Evolutionary conservation across 1,140 invertebrate genomes (phyloP).

Genomic region (Cherax quadricarinatus): DNA sequence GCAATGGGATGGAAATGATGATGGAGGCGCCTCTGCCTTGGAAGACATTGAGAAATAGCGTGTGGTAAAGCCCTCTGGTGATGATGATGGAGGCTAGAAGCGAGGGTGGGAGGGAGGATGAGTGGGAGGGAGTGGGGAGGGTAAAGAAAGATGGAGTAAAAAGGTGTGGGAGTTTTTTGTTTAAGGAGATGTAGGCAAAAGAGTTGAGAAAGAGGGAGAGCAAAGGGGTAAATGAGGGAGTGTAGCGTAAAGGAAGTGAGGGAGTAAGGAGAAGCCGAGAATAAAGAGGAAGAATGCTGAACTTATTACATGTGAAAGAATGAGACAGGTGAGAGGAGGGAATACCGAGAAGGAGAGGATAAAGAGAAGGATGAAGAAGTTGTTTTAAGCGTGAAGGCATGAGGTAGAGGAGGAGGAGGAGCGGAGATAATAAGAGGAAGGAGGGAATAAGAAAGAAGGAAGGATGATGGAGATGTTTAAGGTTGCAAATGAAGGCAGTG

Average conservation of each 20-base stretch:
- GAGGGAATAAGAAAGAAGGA: neutral
- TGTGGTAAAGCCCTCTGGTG: too few species aligned
- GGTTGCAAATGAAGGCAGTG: too few species aligned
- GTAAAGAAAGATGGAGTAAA: neutral
- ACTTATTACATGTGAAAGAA: neutral
- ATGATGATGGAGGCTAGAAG: neutral
- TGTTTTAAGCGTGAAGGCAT: neutral
- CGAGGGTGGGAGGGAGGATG: neutral
- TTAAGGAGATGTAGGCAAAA: neutral
- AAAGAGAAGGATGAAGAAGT: neutral
- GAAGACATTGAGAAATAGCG: too few species aligned
- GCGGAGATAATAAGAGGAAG: neutral
- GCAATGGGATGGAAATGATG: too few species aligned
- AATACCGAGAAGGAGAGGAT: neutral
- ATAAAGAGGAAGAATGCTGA: neutral
- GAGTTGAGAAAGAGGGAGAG: neutral
- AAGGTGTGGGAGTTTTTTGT: neutral
- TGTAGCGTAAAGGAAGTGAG: neutral
- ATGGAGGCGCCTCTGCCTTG: too few species aligned
- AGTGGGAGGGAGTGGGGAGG: neutral
- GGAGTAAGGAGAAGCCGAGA: neutral
- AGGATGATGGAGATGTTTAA: neutral
- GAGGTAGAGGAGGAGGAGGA: slow-evolving; percentile 9
- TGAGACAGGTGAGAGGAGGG: neutral
- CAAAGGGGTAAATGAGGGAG: neutral